Evolutionary conservation across 2,797 vertebrate species (phyloP).

Genomic region (Neoniphon sammara): DNA sequence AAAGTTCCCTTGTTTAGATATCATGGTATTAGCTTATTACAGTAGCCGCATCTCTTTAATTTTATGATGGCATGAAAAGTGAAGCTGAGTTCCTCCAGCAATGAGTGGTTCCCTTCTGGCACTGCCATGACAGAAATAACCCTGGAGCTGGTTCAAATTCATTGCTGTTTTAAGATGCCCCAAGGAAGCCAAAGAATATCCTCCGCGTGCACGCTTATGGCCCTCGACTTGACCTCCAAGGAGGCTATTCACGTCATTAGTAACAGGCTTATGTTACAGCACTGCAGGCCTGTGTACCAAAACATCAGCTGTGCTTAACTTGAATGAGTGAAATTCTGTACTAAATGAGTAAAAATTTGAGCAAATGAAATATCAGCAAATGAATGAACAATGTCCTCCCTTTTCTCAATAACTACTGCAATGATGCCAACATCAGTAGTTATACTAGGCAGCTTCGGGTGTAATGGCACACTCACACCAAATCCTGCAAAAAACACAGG

Average conservation of each 20-base stretch:
- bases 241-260: slow-evolving; percentile 46
- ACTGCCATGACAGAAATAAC: slow-evolving; percentile 70
- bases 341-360: neutral
- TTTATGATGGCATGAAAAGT: neutral
- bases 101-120: slow-evolving; percentile 53
- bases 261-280: slow-evolving; percentile 47
- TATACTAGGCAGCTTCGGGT: no score
- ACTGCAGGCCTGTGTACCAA: slow-evolving; percentile 29
- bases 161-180: slow-evolving; percentile 63
- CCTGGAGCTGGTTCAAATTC: slow-evolving; percentile 64
- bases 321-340: neutral
- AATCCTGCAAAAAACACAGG: no score
- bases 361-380: no score
- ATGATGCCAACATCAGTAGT: no score
- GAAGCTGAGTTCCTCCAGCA: neutral
- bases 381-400: no score
- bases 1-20: neutral
- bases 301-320: neutral
- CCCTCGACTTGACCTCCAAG: slow-evolving; percentile 68
- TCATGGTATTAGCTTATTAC: neutral
- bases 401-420: no score
- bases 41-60: neutral
- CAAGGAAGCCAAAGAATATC: slow-evolving; percentile 56
- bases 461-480: no score
- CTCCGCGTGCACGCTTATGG: slow-evolving; percentile 40